Percentiles rank a stretch among this genome's conserved stretches.
These are phyloP conservation scores for Drosophila subquinaria DNA, from an alignment of 2,888 invertebrate species.

Conservation along the genomic window DNA sequence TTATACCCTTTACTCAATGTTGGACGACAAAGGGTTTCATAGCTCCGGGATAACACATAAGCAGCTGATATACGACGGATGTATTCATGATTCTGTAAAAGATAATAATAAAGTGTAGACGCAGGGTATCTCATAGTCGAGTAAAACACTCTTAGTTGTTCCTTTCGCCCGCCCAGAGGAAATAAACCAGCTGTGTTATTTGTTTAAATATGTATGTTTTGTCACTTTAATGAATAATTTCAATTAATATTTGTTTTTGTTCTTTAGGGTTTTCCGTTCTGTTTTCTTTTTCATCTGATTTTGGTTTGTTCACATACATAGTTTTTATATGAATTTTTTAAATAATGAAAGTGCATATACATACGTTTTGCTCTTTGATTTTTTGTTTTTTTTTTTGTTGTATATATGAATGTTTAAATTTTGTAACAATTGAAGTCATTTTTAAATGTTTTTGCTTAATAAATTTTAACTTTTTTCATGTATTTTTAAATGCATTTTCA, in stretches of 20 bases:
- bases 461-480: conserved; percentile 39
- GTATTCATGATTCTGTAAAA: not conserved
- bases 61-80: not conserved
- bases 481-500: conserved; percentile 70
- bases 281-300: conserved; percentile 31
- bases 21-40: not conserved
- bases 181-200: conserved; percentile 43
- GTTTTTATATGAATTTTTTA: conserved; percentile 51
- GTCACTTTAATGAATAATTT: conserved; percentile 74
- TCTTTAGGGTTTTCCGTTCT: conserved; percentile 12
- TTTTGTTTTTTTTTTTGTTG: conserved; percentile 23
- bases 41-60: not conserved
- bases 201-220: conserved; percentile 49
- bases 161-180: conserved; percentile 13
- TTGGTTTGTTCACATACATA: conserved; percentile 35
- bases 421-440: conserved; percentile 49
- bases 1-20: not conserved
- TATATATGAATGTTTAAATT: conserved; percentile 58
- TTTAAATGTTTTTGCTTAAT: conserved; percentile 45
- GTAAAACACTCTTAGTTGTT: not conserved
- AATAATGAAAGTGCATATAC: conserved; percentile 69
- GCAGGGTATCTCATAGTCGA: conserved; percentile 8
- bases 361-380: conserved; percentile 31
- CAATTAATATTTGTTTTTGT: conserved; percentile 55
- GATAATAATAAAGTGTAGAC: not conserved